Evolutionary conservation across 2,888 invertebrate species (phyloP).

Genomic region (Nesidiocoris tenuis): DNA sequence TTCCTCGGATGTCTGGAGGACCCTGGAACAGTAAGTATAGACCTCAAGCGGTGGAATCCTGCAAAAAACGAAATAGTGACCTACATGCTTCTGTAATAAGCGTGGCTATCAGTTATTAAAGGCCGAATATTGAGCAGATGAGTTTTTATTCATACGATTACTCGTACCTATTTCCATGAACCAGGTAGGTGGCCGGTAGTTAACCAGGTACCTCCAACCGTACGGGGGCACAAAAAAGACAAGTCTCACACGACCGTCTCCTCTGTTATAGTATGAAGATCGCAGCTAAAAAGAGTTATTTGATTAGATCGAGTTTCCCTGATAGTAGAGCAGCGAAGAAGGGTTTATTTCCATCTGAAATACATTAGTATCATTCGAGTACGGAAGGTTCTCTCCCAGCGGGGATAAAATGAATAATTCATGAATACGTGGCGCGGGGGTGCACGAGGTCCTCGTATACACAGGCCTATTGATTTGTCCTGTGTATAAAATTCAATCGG

Average conservation of each 20-base stretch:
- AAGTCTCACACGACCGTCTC: neutral
- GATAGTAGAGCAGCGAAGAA: slow-evolving; percentile 33
- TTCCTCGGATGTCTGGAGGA: neutral
- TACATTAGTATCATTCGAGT: slow-evolving; percentile 41
- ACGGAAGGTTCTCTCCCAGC: neutral
- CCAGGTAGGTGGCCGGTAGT: neutral
- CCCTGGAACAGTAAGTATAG: neutral
- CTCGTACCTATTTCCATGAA: neutral
- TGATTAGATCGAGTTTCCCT: slow-evolving; percentile 36
- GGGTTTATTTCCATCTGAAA: slow-evolving; percentile 42
- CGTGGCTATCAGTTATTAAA: neutral
- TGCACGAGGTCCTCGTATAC: neutral
- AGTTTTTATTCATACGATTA: neutral
- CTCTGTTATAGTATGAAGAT: slow-evolving; percentile 19
- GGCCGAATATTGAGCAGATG: neutral
- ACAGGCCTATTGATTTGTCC: slow-evolving; percentile 38
- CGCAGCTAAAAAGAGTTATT: slow-evolving; percentile 41
- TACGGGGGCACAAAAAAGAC: neutral
- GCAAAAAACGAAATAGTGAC: neutral
- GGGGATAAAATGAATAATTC: slow-evolving; percentile 37
- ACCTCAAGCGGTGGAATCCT: neutral
- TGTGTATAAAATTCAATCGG: slow-evolving; percentile 42
- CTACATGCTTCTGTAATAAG: neutral
- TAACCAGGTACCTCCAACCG: neutral
- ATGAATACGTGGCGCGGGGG: slow-evolving; percentile 14